These are phyloP conservation scores for Nesidiocoris tenuis DNA, from an alignment of 2,888 invertebrate genomes.

Conservation along the genomic window DNA sequence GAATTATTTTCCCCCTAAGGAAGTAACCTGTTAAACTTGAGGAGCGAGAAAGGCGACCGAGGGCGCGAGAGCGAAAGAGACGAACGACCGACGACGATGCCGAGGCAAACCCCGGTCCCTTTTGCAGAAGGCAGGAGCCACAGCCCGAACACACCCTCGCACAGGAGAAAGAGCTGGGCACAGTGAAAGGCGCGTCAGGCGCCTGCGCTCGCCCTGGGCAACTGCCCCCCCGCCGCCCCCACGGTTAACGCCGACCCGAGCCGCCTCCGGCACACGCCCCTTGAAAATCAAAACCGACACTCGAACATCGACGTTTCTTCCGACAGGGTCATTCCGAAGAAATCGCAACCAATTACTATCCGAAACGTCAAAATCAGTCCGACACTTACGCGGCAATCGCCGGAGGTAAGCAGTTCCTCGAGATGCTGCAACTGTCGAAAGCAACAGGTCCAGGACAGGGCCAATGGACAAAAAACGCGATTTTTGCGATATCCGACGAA, in stretches of 20 bases:
- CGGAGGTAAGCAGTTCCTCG: no score
- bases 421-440: no score
- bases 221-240: background rate
- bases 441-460: no score
- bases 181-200: constrained; percentile 6
- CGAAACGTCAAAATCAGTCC: background rate
- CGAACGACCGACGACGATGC: background rate
- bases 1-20: background rate
- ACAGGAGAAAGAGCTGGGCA: constrained; percentile 13
- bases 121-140: constrained; percentile 26
- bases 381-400: no score
- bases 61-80: background rate
- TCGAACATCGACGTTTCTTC: constrained; percentile 38
- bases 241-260: no score
- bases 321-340: constrained; percentile 20
- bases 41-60: background rate
- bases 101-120: constrained; percentile 19
- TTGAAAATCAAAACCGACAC: constrained; percentile 39
- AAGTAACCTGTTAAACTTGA: background rate
- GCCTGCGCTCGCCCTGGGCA: background rate
- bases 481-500: no score
- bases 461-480: no score
- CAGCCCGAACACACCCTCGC: constrained; percentile 39
- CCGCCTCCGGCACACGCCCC: constrained; percentile 6
- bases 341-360: no score